Percentiles rank a stretch among this genome's conserved stretches.
Evolutionary conservation across 1,140 invertebrate species (phyloP).

Genomic region (Drosophila neocordata): DNA sequence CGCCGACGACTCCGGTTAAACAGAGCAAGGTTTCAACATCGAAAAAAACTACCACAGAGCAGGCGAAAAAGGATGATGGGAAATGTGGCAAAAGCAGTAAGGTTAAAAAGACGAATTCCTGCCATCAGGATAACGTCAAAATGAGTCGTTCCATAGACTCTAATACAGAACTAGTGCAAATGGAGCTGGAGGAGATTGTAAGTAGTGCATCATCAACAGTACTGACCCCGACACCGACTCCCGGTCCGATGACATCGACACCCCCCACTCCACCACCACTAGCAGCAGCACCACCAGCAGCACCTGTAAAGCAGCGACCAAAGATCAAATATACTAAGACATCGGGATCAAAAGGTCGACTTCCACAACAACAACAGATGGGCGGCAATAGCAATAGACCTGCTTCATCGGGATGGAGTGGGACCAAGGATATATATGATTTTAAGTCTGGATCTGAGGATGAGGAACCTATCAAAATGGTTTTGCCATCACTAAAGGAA

Average conservation of each 20-base stretch:
- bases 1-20: conserved; percentile 17
- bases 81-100: conserved; percentile 5
- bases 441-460: conserved; percentile 80
- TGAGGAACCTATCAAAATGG: conserved; percentile 81
- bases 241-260: conserved; percentile 15
- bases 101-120: conserved; percentile 21
- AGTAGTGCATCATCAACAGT: conserved; percentile 28
- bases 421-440: conserved; percentile 73
- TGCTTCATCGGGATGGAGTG: conserved; percentile 23
- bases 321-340: conserved; percentile 71
- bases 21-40: conserved; percentile 23
- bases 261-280: conserved; percentile 18
- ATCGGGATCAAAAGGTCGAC: conserved; percentile 52
- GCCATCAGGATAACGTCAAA: neutral
- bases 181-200: conserved; percentile 75
- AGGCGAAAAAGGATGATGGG: neutral
- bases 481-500: conserved; percentile 71
- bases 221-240: conserved; percentile 12
- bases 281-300: neutral
- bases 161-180: conserved; percentile 74
- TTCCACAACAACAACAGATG: conserved; percentile 39
- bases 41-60: conserved; percentile 17
- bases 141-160: conserved; percentile 45
- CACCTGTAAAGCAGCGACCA: conserved; percentile 51
- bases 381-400: conserved; percentile 2